Evolutionary conservation across 2,888 invertebrate genomes (phyloP).

Genomic region (Caenorhabditis sp.): DNA sequence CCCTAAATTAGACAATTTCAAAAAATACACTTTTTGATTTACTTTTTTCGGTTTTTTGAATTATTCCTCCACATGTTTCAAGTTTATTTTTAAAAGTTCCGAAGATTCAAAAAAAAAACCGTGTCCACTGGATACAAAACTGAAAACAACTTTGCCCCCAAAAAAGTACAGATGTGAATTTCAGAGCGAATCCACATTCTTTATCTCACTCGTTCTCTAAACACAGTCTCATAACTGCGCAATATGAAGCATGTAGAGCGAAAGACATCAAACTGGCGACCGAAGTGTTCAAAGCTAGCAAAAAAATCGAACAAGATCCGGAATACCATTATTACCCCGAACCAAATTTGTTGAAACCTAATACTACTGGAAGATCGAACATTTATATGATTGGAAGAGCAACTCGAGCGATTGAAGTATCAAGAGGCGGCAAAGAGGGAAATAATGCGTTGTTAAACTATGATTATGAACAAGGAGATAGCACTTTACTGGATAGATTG

Average conservation of each 20-base stretch:
- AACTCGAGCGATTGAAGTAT: constrained; percentile 72
- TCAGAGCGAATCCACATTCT: neutral
- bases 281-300: constrained; percentile 39
- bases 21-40: too few species aligned
- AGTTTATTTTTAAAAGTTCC: too few species aligned
- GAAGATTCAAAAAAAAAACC: too few species aligned
- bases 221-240: constrained; percentile 13
- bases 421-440: constrained; percentile 73
- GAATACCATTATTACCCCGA: constrained; percentile 22
- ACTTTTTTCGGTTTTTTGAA: too few species aligned
- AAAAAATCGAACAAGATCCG: constrained; percentile 3
- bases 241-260: constrained; percentile 8
- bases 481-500: constrained; percentile 9
- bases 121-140: too few species aligned
- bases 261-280: constrained; percentile 41
- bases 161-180: too few species aligned
- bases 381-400: constrained; percentile 71
- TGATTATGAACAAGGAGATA: neutral
- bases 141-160: too few species aligned
- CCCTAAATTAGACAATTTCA: too few species aligned
- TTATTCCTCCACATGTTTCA: too few species aligned
- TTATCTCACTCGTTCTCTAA: constrained; percentile 21
- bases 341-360: constrained; percentile 48
- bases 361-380: constrained; percentile 69
- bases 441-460: constrained; percentile 74